Base-by-base conservation (phyloP, 1,140 invertebrate species). In the Drosophila ohnishii region DNA sequence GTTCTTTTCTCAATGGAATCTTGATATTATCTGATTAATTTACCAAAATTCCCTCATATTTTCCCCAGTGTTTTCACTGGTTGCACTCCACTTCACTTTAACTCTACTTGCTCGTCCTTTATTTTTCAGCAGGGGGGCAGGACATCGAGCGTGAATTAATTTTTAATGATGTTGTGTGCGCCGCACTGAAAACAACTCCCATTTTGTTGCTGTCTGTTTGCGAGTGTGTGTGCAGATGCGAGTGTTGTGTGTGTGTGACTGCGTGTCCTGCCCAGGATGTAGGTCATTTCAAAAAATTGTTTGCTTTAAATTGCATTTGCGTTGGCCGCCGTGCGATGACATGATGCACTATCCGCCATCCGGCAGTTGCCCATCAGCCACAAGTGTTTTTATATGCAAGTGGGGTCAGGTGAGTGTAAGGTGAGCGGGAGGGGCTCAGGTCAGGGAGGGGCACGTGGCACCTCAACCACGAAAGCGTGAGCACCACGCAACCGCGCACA, bases 251-350 rank as follows among this genome's bases (percentile, higher is more conserved):
- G 61, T 59, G 57, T 48, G 47, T 60, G 57, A 39, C 32, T 63
- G 57, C 64, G 60, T 57, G 75, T 64, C 61, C 75, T 69, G 62
- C 39, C 61, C 64, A 85, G 84, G 84, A 88, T 84, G 84, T 88
- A 84, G 84, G 84, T 88, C 84, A 88, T 88, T 88, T 80, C 77
- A 84, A 78, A 88, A 88, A 88, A 88, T 78, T 75, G 84, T 88
- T 88, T 88, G 84, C 84, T 78, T 88, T 88, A 88, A 88, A 88
- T 88, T 84, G 84, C 80, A 87, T 88, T 88, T 88, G 76, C 83
- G 75, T 82, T 65, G 74, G 75, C 77, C 79, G 66, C 83, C 78
- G 55, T 80, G 58, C 70, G 84, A 81, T 75, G 82, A 79, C 83
- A 87, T 76, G 67, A 50, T 48, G 53, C 72, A 56, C 71, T 66